Conservation (phyloP, 1,140 invertebrate genomes). For the Cotesia vestalis region DNA sequence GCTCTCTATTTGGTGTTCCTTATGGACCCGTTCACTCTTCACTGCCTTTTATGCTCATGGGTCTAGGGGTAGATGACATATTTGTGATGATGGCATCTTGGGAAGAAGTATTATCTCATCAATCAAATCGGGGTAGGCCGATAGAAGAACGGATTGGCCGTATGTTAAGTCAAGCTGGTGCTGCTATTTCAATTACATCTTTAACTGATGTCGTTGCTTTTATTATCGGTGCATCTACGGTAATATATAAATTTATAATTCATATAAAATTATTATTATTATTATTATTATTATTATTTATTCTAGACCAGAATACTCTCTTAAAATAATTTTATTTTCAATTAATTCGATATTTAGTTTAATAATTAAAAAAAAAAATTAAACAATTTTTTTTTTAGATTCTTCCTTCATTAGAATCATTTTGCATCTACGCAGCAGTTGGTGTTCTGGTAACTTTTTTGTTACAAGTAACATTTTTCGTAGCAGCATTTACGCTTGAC, state of each 20-base stretch:
- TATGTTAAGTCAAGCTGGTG: slow-evolving; percentile 80
- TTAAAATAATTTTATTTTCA: neutral
- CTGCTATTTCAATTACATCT: slow-evolving; percentile 85
- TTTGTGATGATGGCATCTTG: slow-evolving; percentile 82
- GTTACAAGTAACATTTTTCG: slow-evolving; percentile 80
- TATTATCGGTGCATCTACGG: slow-evolving; percentile 75
- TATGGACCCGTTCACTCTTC: slow-evolving; percentile 85
- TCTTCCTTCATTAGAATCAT: slow-evolving; percentile 77
- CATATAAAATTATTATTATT: no score
- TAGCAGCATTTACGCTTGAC: slow-evolving; percentile 79
- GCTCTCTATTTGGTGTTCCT: slow-evolving; percentile 76
- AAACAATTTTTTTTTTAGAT: slow-evolving; percentile 65
- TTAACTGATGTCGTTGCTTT: slow-evolving; percentile 85
- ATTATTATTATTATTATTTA: no score
- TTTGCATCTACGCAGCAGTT: slow-evolving; percentile 78
- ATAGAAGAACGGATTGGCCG: slow-evolving; percentile 72
- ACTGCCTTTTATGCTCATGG: slow-evolving; percentile 83
- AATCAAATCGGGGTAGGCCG: slow-evolving; percentile 64
- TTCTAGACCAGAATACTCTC: neutral
- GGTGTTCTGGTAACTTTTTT: slow-evolving; percentile 79
- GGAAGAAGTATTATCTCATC: slow-evolving; percentile 66
- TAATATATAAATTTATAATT: slow-evolving; percentile 37
- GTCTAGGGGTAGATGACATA: slow-evolving; percentile 83
- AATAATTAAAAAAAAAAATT: slow-evolving; percentile 23
- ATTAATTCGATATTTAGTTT: neutral